Evolutionary conservation across 2,888 invertebrate genomes (phyloP).

Genomic region (Ecdyonurus torrentis): DNA sequence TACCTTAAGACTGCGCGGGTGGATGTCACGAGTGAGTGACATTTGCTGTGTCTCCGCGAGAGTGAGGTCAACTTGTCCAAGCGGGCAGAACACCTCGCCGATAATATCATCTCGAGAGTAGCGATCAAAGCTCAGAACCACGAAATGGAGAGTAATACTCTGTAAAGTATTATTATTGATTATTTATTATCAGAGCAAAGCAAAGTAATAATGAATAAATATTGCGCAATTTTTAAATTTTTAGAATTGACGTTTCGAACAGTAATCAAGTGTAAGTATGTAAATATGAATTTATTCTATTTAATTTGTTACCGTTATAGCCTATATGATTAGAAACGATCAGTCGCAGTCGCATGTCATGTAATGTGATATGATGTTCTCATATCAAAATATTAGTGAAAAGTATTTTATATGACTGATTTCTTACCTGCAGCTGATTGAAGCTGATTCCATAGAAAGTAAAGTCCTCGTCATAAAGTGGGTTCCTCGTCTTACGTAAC

Average conservation of each 20-base stretch:
- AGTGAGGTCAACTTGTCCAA: constrained; percentile 46
- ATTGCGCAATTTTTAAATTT: too few relatives aligned
- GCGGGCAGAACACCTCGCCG: constrained; percentile 86
- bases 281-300: too few relatives aligned
- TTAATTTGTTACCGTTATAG: too few relatives aligned
- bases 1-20: constrained; percentile 85
- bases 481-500: constrained; percentile 86
- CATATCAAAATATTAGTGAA: neutral
- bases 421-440: constrained; percentile 55
- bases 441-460: constrained; percentile 90
- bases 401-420: too few relatives aligned
- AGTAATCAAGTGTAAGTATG: too few relatives aligned
- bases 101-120: constrained; percentile 98
- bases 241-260: too few relatives aligned
- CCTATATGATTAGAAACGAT: neutral
- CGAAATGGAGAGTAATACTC: constrained; percentile 83
- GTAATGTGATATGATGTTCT: neutral
- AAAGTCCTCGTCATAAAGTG: constrained; percentile 97
- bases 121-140: constrained; percentile 80
- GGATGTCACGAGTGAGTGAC: constrained; percentile 73
- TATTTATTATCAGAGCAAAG: too few relatives aligned
- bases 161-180: too few relatives aligned
- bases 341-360: too few relatives aligned
- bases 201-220: too few relatives aligned
- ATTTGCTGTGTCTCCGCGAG: constrained; percentile 55